Percentiles rank a stretch among this genome's conserved stretches.
Evolutionary conservation across 2,888 invertebrate genomes (phyloP).

Genomic region (Germaria angustata): DNA sequence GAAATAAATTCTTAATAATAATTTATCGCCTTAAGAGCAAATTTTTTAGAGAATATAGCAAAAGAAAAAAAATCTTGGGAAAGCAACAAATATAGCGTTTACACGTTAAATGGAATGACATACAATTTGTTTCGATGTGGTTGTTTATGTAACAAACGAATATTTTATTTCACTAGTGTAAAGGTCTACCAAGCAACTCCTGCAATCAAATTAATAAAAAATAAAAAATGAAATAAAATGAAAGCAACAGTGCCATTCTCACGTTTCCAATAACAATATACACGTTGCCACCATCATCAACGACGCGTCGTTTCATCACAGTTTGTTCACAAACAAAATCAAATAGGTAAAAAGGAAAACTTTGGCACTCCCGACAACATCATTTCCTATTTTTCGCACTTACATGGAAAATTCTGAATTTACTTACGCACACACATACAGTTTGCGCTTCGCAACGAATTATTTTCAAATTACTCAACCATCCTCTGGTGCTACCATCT

Average conservation of each 20-base stretch:
- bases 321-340: background rate
- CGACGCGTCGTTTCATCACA: slow-evolving; percentile 12
- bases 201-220: slow-evolving; percentile 23
- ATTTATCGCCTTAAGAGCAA: slow-evolving; percentile 74
- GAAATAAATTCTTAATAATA: slow-evolving; percentile 76
- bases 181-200: background rate
- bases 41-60: slow-evolving; percentile 23
- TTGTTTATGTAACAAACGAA: background rate
- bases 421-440: background rate
- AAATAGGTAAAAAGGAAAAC: background rate
- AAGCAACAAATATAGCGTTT: background rate
- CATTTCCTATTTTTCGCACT: background rate
- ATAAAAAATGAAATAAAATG: background rate
- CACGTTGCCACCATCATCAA: slow-evolving; percentile 4
- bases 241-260: background rate
- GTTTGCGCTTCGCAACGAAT: too few relatives aligned
- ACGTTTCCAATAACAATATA: background rate
- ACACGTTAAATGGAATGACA: background rate
- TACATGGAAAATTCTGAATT: background rate
- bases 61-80: background rate
- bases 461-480: too few relatives aligned
- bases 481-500: too few relatives aligned
- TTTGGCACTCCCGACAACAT: background rate
- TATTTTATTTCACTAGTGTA: background rate
- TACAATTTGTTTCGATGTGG: background rate